Base-by-base conservation (phyloP, 1,140 invertebrate genomes). In the Drosophila saltans region DNA sequence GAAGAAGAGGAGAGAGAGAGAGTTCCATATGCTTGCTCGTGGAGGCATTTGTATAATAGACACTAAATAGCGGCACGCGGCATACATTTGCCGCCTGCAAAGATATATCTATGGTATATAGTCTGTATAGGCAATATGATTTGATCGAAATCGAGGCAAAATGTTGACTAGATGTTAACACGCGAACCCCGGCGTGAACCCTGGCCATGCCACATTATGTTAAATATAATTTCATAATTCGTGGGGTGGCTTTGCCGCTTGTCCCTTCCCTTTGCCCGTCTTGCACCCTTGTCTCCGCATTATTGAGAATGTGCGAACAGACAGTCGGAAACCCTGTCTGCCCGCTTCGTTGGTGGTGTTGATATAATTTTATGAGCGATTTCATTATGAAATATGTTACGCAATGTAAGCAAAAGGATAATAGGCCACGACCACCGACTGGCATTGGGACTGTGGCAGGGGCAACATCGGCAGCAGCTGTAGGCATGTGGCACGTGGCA, bases 311-410 rank as follows among this genome's bases (percentile, higher is more conserved):
- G 85, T 85, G 85, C 63, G 74, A 85, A 85, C 81, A 72, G 48
- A 36, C 69, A 24, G 77, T 33, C 28, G 28, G 28, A 30, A 2
- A 30, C 2, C 28, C 28, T 30, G 28, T 4, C 28, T 30, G 28
- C 28, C 28, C 68, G 58, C 57, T 67, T 69, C 65, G 56, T 64
- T n/a, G 9, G 26, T 72, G 77, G 84, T 89, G 84, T 89, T 66
- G 84, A 74, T 89, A 89, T 89, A 89, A 89, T 89, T 89, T 89
- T 89, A 84, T 84, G 84, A 89, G 69, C 80, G 81, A 89, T 89
- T 89, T 84, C 84, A 72, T 79, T 89, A 89, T 89, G 45, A 81
- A 89, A 89, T 84, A 88, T 89, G 80, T 84, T 89, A 80, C 73
- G 69, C 72, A 70, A 74, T 77, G 79, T 52, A 69, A 70, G 43